These are phyloP conservation scores for Menidia menidia DNA, from an alignment of 2,797 vertebrate genomes.

Conservation along the genomic window DNA sequence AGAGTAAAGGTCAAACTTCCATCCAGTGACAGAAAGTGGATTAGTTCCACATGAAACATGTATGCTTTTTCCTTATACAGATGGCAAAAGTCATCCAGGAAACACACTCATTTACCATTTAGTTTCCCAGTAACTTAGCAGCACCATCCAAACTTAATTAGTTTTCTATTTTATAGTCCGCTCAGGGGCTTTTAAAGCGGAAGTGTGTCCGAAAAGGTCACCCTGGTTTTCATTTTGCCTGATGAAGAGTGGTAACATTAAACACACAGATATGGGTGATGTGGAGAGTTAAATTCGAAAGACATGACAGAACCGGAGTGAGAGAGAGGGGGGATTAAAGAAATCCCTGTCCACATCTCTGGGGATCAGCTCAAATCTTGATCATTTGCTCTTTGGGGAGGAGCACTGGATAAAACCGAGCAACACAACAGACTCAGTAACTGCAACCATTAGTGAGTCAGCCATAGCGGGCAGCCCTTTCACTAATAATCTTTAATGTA, in stretches of 20 bases:
- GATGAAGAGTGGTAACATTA: not conserved
- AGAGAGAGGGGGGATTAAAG: slow-evolving; percentile 39
- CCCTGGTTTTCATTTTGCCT: not conserved
- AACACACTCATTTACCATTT: not conserved
- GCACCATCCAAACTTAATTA: not conserved
- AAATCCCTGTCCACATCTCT: slow-evolving; percentile 46
- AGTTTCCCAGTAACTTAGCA: not conserved
- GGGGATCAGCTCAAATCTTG: slow-evolving; percentile 56
- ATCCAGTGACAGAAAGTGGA: slow-evolving; percentile 3
- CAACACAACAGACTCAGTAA: not conserved
- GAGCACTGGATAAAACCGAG: slow-evolving; percentile 3
- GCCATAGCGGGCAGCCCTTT: not conserved
- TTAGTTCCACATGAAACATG: not conserved
- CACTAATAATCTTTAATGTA: not conserved
- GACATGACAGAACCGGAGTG: not conserved
- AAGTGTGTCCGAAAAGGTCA: slow-evolving; percentile 4
- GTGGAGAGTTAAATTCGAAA: not conserved
- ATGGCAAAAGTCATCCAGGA: too few species aligned
- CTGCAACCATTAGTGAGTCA: not conserved
- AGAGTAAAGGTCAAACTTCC: not conserved
- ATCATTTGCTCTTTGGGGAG: slow-evolving; percentile 34
- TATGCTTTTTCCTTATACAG: not conserved
- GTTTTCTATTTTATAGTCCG: not conserved
- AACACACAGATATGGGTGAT: too few species aligned
- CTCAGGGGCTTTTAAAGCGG: not conserved